Conservation (phyloP, 1,140 invertebrate species). For the Copidosoma floridanum region DNA sequence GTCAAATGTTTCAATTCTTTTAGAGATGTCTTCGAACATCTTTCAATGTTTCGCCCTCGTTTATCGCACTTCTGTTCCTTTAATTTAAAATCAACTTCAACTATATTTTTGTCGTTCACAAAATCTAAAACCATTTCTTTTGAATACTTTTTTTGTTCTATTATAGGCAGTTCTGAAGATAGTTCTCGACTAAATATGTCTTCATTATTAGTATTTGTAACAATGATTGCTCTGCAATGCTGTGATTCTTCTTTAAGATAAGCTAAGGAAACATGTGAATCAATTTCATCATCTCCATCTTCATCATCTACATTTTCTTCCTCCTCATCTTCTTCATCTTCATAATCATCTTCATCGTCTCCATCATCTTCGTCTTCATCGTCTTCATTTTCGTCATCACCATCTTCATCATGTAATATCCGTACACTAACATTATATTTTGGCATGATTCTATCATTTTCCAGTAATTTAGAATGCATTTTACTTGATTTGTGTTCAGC, state of each 20-base stretch:
- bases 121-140: constrained; percentile 19
- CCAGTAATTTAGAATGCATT: not conserved
- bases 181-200: constrained; percentile 1
- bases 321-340: not conserved
- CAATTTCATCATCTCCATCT: constrained; percentile 28
- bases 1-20: not conserved
- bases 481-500: not conserved
- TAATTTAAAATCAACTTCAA: constrained; percentile 2
- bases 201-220: not conserved
- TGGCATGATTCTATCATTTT: constrained; percentile 16
- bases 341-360: constrained; percentile 19
- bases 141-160: constrained; percentile 14
- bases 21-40: not conserved
- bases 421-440: constrained; percentile 32
- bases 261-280: constrained; percentile 32
- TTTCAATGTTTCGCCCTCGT: not conserved
- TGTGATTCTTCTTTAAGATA: constrained; percentile 15
- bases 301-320: constrained; percentile 17
- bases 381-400: constrained; percentile 22
- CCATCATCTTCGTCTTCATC: constrained; percentile 20
- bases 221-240: constrained; percentile 20
- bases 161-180: not conserved
- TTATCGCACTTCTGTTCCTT: not conserved
- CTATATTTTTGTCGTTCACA: constrained; percentile 4
- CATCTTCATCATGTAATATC: constrained; percentile 28